These are phyloP conservation scores for Papilio polyxenes DNA, from an alignment of 1,140 invertebrate species.

Conservation along the genomic window DNA sequence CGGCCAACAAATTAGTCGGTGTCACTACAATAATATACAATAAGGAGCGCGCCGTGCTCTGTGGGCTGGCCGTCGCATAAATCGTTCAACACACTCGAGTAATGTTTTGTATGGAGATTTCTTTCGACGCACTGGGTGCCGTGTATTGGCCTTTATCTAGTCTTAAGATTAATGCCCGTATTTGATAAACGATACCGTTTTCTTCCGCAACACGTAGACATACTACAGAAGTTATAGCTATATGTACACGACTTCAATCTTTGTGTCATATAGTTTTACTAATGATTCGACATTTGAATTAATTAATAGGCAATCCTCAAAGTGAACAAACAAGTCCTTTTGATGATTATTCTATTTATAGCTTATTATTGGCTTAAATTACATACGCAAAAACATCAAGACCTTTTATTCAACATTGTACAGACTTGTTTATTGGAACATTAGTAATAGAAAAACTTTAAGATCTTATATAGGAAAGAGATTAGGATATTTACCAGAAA, in stretches of 20 bases:
- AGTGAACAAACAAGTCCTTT: constrained; percentile 39
- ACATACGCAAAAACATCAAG: constrained; percentile 58
- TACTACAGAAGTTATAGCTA: constrained; percentile 46
- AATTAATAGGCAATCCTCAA: constrained; percentile 14
- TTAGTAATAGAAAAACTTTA: not conserved
- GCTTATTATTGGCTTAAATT: constrained; percentile 59
- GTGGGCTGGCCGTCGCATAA: constrained; percentile 71
- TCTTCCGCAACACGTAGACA: constrained; percentile 51
- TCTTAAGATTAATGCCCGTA: constrained; percentile 74
- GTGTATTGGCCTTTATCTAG: constrained; percentile 77
- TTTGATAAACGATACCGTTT: constrained; percentile 69
- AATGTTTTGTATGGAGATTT: constrained; percentile 81
- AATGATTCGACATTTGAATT: not conserved
- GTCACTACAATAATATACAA: constrained; percentile 81
- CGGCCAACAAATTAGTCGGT: constrained; percentile 78
- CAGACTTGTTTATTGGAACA: not conserved
- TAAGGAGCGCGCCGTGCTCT: constrained; percentile 66
- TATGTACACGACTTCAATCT: constrained; percentile 42
- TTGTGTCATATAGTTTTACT: not conserved
- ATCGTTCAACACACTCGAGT: constrained; percentile 76
- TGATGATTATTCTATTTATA: constrained; percentile 71
- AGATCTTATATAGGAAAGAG: not conserved
- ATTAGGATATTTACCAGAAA: not conserved
- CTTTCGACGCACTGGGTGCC: constrained; percentile 73
- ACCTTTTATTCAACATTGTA: constrained; percentile 54